Evolutionary conservation across 2,888 invertebrate genomes (phyloP), one percentile per base, ranked within the genome.

Genomic region (Caenorhabditis auriculariae): DNA sequence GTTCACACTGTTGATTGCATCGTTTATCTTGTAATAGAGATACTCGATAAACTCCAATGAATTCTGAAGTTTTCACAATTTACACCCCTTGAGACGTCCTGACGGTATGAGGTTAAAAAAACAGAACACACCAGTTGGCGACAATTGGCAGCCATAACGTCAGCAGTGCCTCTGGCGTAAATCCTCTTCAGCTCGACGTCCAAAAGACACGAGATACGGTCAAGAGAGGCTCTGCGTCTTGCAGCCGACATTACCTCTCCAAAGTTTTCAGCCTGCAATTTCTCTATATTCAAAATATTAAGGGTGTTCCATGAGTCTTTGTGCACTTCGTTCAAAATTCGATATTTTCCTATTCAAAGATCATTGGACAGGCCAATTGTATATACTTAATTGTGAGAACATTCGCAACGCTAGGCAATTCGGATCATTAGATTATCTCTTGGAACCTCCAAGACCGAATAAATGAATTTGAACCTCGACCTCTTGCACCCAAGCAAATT

Each of bases 21-120:
- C 73, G 38, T 69, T 66, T 32, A 73, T 54, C 57, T 73, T 73
- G 58, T 69, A 69, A 42, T 63, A 64, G 2, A 73, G 47, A 26
- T 68, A 73, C 39, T 73, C 73, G 19, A 73, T 65, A 52, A 64
- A 71, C 37, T 73, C 73, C 0, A 69, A n/a, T n/a, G n/a, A n/a
- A n/a, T n/a, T n/a, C n/a, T n/a, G n/a, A n/a, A n/a, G n/a, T n/a
- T n/a, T 7, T 32, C 32, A 15, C 32, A 15, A 32, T 32, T 32
- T 32, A 9, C n/a, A n/a, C n/a, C n/a, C n/a, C n/a, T n/a, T n/a
- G n/a, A n/a, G n/a, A n/a, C n/a, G n/a, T n/a, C n/a, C n/a, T n/a
- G 12, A 41, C 1, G 17, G 1, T 41, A 41, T 41, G 9, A 6
- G n/a, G 17, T 24, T 12, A 9, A 45, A 46, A 26, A 35, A 21